Evolutionary conservation across 1,140 invertebrate species (phyloP), one percentile per base, ranked within the genome.

Genomic region (Hirudo medicinalis): DNA sequence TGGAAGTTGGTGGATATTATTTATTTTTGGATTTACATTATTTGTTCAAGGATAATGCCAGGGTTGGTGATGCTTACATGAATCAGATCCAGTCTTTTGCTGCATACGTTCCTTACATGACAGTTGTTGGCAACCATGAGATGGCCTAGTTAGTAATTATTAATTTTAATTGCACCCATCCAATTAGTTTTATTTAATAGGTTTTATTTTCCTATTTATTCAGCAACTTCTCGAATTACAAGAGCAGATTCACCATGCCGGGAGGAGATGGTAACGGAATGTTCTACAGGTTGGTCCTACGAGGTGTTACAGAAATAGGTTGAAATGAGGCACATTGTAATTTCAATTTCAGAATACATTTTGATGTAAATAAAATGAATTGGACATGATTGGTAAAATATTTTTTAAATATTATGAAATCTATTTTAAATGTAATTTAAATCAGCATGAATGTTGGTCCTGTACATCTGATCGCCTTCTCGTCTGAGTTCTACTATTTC

Each of bases 401-500:
- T 5, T 49, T 49, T 49, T 49, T 49, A 49, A 49, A 49, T 5
- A 17, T 49, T 49, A 9, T 49, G 13, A 17, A 49, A 49, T 49
- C 0, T 49, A 22, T 19, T 25, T 25, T 63, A 25, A 71, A 57
- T 69, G 20, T 63, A 11, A 13, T 11, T 57, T 72, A 0, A 57
- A 73, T 71, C 76, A 84, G 83, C 73, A 81, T 84, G 72, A 87
- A 97, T 79, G 80, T 97, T 73, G 95, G 95, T 0, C 91, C 91
- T 13, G 87, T 91, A 15, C 94, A 97, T 74, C 72, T 81, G 22
- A 78, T 81, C 57, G 89, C 87, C 15, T 87, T 98, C 71, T 92
- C 90, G 72, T 97, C 95, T 0, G 96, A 99, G 83, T 89, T 89
- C 74, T 98, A 97, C 80, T 98, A 94, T 80, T 97, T 89, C 79